A percentile compares a stretch with the other conserved stretches of the same genome.
phyloP scores from a whole-genome alignment of 2,888 invertebrate species.

The Metallyticus violacea region DNA sequence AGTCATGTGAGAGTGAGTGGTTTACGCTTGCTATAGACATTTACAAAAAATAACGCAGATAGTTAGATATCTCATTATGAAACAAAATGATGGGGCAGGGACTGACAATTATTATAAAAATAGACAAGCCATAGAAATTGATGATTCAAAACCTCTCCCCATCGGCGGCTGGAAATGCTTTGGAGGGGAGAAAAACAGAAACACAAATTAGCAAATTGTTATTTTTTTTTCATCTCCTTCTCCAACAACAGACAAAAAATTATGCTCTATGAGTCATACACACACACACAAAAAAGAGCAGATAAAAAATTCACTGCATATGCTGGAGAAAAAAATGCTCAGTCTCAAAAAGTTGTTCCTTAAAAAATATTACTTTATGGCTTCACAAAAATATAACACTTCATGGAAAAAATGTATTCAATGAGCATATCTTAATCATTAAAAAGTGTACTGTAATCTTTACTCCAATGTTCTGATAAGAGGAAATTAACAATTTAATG shows the following conservation, averaged over 20 bases:
- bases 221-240: slow-evolving; percentile 12
- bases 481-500: slow-evolving; percentile 8
- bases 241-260: slow-evolving; percentile 12
- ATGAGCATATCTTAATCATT: background rate
- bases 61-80: slow-evolving; percentile 16
- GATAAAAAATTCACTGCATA: slow-evolving; percentile 26
- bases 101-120: slow-evolving; percentile 24
- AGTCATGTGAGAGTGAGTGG: slow-evolving; percentile 34
- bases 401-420: slow-evolving; percentile 5
- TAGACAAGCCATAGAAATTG: slow-evolving; percentile 29
- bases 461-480: slow-evolving; percentile 14
- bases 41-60: slow-evolving; percentile 24
- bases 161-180: slow-evolving; percentile 49
- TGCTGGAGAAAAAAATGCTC: slow-evolving; percentile 13
- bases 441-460: slow-evolving; percentile 15
- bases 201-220: slow-evolving; percentile 41
- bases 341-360: background rate
- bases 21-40: slow-evolving; percentile 28
- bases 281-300: slow-evolving; percentile 33
- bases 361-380: background rate
- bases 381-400: slow-evolving; percentile 6
- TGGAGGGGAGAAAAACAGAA: slow-evolving; percentile 45
- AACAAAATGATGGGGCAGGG: slow-evolving; percentile 10
- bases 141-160: slow-evolving; percentile 47
- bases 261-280: slow-evolving; percentile 22